Evolutionary conservation across 2,797 vertebrate species (phyloP), one percentile per base, ranked within the genome.

Genomic region (Aulostomus chinensis): DNA sequence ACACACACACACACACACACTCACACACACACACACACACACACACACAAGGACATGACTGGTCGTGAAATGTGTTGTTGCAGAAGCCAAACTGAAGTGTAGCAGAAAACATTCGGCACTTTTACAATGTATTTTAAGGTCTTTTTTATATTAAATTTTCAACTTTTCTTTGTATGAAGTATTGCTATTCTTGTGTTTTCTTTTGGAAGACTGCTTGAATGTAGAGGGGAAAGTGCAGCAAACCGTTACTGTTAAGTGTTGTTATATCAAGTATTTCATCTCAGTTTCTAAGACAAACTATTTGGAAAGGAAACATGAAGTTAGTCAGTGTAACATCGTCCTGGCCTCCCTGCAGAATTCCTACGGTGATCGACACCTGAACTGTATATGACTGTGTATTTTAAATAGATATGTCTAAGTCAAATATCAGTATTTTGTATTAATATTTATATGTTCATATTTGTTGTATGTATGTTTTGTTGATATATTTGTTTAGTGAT

Each of bases 131-230:
- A 47, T 72, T 60, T 71, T 38, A 11, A 52, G 54, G 45, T 73
- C 68, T 45, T 57, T 38, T 56, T 10, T 8, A 22, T 39, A 71
- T 63, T 36, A 26, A 32, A 47, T 56, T 63, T 56, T 63, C 46
- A 48, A 33, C 31, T 33, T 73, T 56, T 26, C 58, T 53, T 14
- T 42, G 55, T 61, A 18, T 41, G 14, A 39, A 37, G 24, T 49
- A 54, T 45, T 31, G 7, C 37, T 42, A 58, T 61, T 76, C 40
- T 69, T 43, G 42, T 80, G 58, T 69, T 69, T 79, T 76, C 48
- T 80, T 73, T 78, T 72, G 52, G 76, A 86, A 76, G 87, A 90
- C 89, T 90, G 86, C 83, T 86, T 92, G 90, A 92, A 91, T 91
- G 88, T 91, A 90, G 80, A 75, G 59, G 33, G 71, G 36, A 61